Conservation (phyloP, 2,888 invertebrate species). For the Platycheirus albimanus region DNA sequence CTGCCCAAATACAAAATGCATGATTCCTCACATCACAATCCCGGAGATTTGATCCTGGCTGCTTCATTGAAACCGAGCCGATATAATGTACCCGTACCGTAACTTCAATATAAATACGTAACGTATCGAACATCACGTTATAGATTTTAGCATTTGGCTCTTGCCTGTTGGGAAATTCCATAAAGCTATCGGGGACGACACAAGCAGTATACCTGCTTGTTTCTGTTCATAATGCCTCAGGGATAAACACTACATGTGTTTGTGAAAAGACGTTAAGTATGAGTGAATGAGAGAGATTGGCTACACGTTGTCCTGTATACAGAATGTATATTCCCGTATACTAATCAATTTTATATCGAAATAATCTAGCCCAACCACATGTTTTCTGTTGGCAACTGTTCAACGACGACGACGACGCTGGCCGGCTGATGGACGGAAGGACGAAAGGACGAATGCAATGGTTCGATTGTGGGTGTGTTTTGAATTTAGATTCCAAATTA, state of each 20-base stretch:
- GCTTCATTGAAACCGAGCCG: background rate
- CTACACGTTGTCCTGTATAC: background rate
- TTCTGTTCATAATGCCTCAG: slow-evolving; percentile 1
- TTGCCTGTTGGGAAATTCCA: slow-evolving; percentile 42
- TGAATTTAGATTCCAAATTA: slow-evolving; percentile 9
- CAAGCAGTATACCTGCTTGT: background rate
- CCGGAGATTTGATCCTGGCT: background rate
- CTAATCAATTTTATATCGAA: slow-evolving; percentile 5
- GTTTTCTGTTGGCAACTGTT: background rate
- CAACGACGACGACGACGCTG: background rate
- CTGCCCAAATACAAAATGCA: slow-evolving; percentile 31
- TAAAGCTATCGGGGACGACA: slow-evolving; percentile 10
- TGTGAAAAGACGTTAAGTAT: background rate
- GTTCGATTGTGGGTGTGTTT: slow-evolving; percentile 4
- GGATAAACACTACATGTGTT: slow-evolving; percentile 14
- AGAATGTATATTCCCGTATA: background rate
- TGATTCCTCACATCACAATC: slow-evolving; percentile 8
- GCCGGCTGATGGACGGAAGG: background rate
- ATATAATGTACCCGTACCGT: too few species aligned
- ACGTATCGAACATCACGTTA: slow-evolving; percentile 4
- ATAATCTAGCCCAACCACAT: slow-evolving; percentile 1
- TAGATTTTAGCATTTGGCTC: background rate
- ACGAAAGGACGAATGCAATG: background rate
- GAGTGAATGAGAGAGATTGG: slow-evolving; percentile 8
- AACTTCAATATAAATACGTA: background rate